Percentiles rank a stretch among this genome's conserved stretches.
These are phyloP conservation scores for Oenanthe oenanthe DNA, from an alignment of 2,113 vertebrate genomes.

Conservation along the genomic window DNA sequence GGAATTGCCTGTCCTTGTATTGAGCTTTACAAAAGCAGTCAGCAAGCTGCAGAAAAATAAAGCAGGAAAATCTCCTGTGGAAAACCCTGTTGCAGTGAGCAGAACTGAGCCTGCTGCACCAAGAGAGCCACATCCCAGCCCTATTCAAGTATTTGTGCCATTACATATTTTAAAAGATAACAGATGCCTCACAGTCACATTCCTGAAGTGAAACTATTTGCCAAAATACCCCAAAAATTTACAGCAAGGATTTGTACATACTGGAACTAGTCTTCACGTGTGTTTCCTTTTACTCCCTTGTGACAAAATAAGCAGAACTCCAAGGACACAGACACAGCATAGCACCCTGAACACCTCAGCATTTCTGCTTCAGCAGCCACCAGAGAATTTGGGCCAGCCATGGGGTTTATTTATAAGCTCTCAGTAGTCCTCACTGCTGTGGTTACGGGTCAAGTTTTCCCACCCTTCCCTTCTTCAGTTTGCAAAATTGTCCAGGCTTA, in stretches of 20 bases:
- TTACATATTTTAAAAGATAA: not conserved
- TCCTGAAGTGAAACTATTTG: not conserved
- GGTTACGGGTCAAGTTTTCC: not conserved
- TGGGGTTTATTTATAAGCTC: not conserved
- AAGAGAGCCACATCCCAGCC: not conserved
- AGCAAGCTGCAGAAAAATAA: not conserved
- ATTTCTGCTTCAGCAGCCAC: not conserved
- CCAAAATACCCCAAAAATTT: not conserved
- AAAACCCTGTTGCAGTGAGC: not conserved
- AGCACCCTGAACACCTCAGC: rapidly evolving
- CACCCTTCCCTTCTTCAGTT: not conserved
- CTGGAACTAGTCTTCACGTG: not conserved
- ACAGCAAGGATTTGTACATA: not conserved
- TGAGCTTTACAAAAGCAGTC: not conserved
- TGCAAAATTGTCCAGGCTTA: not conserved
- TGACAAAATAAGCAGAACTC: not conserved
- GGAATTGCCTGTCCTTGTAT: not conserved
- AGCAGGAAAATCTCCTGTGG: not conserved
- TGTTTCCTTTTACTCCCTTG: not conserved
- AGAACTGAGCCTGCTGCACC: not conserved
- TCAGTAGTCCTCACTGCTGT: not conserved
- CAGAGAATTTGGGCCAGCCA: not conserved
- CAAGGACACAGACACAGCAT: not conserved
- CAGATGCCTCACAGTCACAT: not conserved
- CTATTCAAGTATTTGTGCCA: not conserved